Conservation (phyloP, 2,113 vertebrate genomes). For the Etheostoma spectabile region DNA sequence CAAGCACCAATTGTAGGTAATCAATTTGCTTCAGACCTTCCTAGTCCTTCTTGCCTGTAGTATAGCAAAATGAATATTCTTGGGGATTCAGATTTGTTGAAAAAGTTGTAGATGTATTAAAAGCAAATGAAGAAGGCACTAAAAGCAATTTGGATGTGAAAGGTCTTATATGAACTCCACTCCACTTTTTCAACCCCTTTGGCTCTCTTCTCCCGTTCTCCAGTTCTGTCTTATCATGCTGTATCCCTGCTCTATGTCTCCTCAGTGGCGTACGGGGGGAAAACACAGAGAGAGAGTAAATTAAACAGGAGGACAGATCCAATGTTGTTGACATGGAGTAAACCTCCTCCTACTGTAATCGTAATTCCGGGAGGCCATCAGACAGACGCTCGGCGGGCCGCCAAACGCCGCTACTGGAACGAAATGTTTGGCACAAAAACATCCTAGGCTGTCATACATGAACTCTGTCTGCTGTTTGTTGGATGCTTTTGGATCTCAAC, state of each 20-base stretch:
- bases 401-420: conserved; percentile 10
- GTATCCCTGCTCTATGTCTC: not conserved
- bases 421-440: conserved; percentile 38
- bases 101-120: not conserved
- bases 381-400: not conserved
- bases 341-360: conserved; percentile 22
- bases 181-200: not conserved
- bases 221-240: not conserved
- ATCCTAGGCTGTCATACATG: conserved; percentile 18
- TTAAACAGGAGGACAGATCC: conserved; percentile 26
- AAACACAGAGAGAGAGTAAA: conserved; percentile 13
- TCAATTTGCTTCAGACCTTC: no score
- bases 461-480: not conserved
- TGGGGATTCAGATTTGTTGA: no score
- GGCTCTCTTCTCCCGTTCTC: not conserved
- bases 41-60: no score
- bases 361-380: conserved; percentile 27
- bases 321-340: conserved; percentile 43
- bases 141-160: not conserved
- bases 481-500: not conserved
- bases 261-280: not conserved
- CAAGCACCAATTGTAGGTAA: no score
- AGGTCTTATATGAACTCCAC: not conserved
- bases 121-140: not conserved
- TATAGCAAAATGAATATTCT: no score